Evolutionary conservation across 1,140 invertebrate genomes (phyloP), one percentile per base, ranked within the genome.

Genomic region (Acromyrmex heyeri): DNA sequence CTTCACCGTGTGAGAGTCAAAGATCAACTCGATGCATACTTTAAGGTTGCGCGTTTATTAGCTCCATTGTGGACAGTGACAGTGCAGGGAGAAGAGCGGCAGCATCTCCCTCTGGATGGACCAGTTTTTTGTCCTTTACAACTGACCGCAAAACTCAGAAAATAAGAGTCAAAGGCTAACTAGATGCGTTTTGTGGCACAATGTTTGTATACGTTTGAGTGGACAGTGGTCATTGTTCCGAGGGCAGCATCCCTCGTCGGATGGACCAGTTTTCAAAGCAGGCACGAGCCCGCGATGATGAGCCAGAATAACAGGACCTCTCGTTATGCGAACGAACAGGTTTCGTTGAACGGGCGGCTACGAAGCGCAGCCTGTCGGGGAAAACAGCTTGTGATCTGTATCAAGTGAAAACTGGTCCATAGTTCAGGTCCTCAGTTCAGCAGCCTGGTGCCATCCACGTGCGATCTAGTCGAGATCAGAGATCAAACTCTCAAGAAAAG

Each of bases 321-420:
- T 91, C 59, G 94, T 87, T 94, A 95, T 94, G 93, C 93, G 93
- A 92, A 67, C 72, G 85, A 92, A 94, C 94, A 94, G 94, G 94
- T 95, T 94, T 90, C 64, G 85, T 38, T 72, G 87, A 77, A 81
- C 69, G 86, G 92, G 87, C 90, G 72, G 86, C 88, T 73, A 86
- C 89, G 88, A 88, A 67, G 87, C 89, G 61, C 64, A 76, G 72
- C 82, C 88, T 90, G 82, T 86, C 87, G 79, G 86, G 82, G 75
- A 91, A 93, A 92, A 91, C 92, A 77, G 92, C 90, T 88, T 91
- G 82, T 69, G 94, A 86, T 94, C 88, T 76, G 92, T 76, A 94
- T 95, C 95, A 95, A 93, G 94, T 95, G 95, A 82, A 93, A 95
- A 95, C 95, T 95, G 93, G 94, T 95, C 93, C 94, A 95, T 88